Percentiles rank a stretch among this genome's conserved stretches.
Conservation (phyloP, 2,113 vertebrate species). For the Setophaga petechia region DNA sequence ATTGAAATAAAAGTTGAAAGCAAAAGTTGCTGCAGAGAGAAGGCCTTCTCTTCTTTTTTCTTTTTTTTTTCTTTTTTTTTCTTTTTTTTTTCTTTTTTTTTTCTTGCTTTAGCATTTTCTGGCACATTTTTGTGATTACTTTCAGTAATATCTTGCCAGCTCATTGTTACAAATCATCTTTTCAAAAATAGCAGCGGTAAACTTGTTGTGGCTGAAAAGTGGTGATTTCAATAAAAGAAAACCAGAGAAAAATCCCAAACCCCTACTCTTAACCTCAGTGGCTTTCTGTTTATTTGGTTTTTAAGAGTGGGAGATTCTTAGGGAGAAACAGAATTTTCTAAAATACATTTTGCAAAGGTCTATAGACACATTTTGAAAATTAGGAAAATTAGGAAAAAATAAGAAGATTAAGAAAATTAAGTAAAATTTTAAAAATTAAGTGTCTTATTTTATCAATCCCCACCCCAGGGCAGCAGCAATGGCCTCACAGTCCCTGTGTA, state of each 20-base stretch:
- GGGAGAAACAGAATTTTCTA: neutral
- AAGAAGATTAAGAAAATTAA: too few relatives aligned
- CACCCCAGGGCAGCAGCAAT: neutral
- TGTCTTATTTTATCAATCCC: neutral
- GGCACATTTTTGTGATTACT: neutral
- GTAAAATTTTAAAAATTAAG: neutral
- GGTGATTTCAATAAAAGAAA: neutral
- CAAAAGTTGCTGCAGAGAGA: neutral
- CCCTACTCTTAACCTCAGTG: neutral
- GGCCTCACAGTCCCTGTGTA: neutral
- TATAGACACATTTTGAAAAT: neutral
- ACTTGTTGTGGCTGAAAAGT: neutral
- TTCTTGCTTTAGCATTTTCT: neutral
- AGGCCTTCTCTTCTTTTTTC: neutral
- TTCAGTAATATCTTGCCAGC: neutral
- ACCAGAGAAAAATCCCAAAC: neutral
- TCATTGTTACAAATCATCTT: neutral
- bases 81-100: neutral
- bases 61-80: neutral
- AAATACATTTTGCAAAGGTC: neutral
- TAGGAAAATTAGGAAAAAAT: too few relatives aligned
- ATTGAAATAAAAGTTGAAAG: neutral
- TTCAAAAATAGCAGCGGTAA: neutral
- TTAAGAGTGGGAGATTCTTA: neutral
- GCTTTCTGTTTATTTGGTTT: neutral